Conservation (phyloP, 2,888 invertebrate species). For the Quadriops clusia region DNA sequence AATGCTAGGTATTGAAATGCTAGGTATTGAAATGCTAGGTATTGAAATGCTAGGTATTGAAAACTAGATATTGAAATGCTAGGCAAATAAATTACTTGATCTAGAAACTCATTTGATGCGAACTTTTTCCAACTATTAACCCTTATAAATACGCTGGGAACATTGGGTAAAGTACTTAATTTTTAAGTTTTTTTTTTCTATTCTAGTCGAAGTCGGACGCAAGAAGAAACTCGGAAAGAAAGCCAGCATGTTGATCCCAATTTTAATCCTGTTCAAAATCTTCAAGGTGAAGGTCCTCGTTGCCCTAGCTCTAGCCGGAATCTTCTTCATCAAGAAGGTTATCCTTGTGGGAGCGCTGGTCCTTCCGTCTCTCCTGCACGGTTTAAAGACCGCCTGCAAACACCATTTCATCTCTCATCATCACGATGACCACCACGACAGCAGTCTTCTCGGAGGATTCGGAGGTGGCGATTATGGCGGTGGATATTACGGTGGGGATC, state of each 20-base stretch:
- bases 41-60: too few relatives aligned
- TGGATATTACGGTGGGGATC: too few relatives aligned
- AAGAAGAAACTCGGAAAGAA: slow-evolving; percentile 44
- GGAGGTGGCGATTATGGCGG: too few relatives aligned
- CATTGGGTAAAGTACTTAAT: too few relatives aligned
- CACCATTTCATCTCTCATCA: slow-evolving; percentile 24
- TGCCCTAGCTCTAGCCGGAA: slow-evolving; percentile 46
- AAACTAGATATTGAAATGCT: too few relatives aligned
- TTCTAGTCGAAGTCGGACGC: slow-evolving; percentile 32
- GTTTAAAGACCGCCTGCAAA: slow-evolving; percentile 42
- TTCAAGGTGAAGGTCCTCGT: slow-evolving; percentile 47
- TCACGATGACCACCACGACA: slow-evolving; percentile 16
- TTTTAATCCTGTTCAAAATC: slow-evolving; percentile 40
- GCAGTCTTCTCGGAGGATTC: too few relatives aligned
- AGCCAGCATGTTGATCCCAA: slow-evolving; percentile 38
- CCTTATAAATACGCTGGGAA: too few relatives aligned
- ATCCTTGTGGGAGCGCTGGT: slow-evolving; percentile 47
- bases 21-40: too few relatives aligned
- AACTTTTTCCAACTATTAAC: too few relatives aligned
- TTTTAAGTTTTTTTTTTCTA: slow-evolving; percentile 9
- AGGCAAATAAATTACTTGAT: too few relatives aligned
- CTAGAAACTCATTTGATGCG: too few relatives aligned
- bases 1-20: too few relatives aligned
- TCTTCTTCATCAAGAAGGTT: slow-evolving; percentile 54
- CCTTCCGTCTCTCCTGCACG: slow-evolving; percentile 47